phyloP scores from a whole-genome alignment of 2,113 vertebrate genomes.

The Apteryx owenii region DNA sequence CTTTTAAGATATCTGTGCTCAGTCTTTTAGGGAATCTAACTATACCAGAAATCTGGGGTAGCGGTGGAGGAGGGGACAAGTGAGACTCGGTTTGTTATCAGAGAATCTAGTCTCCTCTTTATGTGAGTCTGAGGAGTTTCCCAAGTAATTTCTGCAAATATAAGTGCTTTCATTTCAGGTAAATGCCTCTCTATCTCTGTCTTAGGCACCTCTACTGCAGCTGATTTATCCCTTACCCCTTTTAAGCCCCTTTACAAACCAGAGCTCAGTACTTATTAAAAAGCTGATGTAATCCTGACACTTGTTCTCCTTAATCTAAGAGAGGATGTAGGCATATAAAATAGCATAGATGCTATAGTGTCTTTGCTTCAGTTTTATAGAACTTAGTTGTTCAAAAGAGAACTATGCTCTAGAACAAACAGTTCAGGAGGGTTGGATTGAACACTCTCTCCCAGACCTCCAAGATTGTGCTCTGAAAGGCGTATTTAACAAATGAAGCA shows the following conservation, averaged over 20 bases:
- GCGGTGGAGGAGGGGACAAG: not conserved
- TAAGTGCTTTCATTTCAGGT: not conserved
- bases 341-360: not conserved
- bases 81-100: not conserved
- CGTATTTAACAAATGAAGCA: not conserved
- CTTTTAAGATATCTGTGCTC: not conserved
- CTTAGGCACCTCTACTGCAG: not conserved
- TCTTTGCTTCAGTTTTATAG: not conserved
- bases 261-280: not conserved
- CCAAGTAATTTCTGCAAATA: not conserved
- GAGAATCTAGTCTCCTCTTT: not conserved
- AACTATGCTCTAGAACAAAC: rapidly evolving
- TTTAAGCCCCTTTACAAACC: not conserved
- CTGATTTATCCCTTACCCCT: not conserved
- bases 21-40: not conserved
- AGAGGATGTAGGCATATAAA: not conserved
- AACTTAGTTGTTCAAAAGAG: not conserved
- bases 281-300: not conserved
- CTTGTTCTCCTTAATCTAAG: not conserved
- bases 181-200: not conserved
- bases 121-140: not conserved
- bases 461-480: not conserved
- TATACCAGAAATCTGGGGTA: slow-evolving; percentile 27
- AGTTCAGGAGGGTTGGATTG: not conserved
- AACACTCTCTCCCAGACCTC: not conserved